Percentiles rank a stretch among this genome's conserved stretches.
Conservation (phyloP, 2,888 invertebrate genomes). For the Dexiosoma caninum region DNA sequence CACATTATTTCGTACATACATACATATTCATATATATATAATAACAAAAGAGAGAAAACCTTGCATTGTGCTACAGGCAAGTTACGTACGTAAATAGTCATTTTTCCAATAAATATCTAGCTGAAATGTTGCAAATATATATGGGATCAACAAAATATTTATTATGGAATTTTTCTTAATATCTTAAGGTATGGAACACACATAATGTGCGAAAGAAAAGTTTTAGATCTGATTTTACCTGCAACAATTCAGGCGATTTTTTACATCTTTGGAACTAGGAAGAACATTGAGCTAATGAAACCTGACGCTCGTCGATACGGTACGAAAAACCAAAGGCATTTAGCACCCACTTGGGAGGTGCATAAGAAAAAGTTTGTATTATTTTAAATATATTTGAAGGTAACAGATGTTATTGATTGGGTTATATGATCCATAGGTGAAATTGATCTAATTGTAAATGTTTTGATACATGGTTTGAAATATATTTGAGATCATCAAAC, state of each 20-base stretch:
- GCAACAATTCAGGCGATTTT: conserved; percentile 9
- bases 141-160: no score
- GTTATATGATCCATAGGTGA: neutral
- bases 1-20: no score
- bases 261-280: neutral
- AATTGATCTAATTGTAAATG: neutral
- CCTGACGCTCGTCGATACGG: neutral
- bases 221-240: conserved; percentile 10
- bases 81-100: no score
- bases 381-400: neutral
- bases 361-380: conserved; percentile 4
- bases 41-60: no score
- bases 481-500: conserved; percentile 5
- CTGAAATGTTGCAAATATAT: no score
- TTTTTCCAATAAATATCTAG: no score
- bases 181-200: no score
- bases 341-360: neutral
- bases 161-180: no score
- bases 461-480: neutral
- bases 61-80: no score
- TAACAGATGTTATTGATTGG: neutral
- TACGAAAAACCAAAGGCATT: conserved; percentile 12
- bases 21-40: no score
- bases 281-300: neutral
- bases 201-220: conserved; percentile 16